Conservation (phyloP, 2,797 vertebrate species). For the Falco concolor region DNA sequence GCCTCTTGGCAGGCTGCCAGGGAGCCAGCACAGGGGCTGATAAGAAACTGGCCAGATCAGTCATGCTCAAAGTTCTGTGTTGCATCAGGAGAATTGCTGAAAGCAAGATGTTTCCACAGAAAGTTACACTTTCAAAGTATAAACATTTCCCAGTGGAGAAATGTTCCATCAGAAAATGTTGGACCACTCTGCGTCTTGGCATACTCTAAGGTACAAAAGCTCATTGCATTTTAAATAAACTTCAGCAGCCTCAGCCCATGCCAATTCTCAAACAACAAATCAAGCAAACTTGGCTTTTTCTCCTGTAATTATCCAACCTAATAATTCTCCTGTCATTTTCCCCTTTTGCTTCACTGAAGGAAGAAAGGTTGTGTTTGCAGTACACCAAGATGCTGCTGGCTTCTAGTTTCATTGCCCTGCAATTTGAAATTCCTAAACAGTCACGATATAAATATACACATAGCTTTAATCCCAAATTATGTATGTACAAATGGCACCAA, state of each 20-base stretch:
- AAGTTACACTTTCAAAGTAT: constrained; percentile 22
- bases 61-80: neutral
- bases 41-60: neutral
- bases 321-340: constrained; percentile 21
- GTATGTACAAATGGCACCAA: neutral
- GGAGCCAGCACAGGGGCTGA: neutral
- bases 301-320: constrained; percentile 1
- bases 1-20: neutral
- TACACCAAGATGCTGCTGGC: neutral
- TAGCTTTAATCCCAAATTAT: neutral
- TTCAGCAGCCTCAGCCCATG: neutral
- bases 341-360: constrained; percentile 5
- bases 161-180: constrained; percentile 47
- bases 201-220: constrained; percentile 1
- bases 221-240: constrained; percentile 45
- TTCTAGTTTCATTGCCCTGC: neutral
- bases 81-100: neutral
- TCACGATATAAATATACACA: neutral
- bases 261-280: constrained; percentile 26
- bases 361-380: neutral
- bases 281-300: neutral
- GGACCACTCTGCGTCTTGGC: constrained; percentile 51
- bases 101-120: constrained; percentile 24
- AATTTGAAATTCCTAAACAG: neutral
- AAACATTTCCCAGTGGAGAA: constrained; percentile 33